Evolutionary conservation across 2,797 vertebrate species (phyloP).

Genomic region (Podargus strigoides): DNA sequence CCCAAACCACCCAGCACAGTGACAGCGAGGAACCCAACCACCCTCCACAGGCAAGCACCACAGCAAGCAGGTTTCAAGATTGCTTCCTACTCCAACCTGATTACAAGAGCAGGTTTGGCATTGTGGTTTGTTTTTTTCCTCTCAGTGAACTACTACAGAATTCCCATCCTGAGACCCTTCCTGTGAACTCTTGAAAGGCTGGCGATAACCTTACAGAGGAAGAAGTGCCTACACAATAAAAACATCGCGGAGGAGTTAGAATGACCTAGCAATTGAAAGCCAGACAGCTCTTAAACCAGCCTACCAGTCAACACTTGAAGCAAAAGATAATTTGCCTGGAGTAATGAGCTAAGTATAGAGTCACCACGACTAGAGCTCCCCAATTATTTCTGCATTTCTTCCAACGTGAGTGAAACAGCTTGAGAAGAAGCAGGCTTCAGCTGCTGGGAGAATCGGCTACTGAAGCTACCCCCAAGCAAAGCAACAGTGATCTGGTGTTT

Average conservation of each 20-base stretch:
- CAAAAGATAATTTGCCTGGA: not conserved
- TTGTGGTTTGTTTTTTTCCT: not conserved
- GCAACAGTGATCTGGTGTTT: not conserved
- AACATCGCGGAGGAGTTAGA: not conserved
- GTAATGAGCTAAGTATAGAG: conserved; percentile 2
- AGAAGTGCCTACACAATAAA: not conserved
- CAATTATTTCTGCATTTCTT: not conserved
- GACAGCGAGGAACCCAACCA: not conserved
- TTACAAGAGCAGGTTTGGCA: not conserved
- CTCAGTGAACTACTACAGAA: not conserved
- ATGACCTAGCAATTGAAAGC: not conserved
- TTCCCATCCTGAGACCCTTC: not conserved
- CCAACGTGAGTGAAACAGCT: not conserved
- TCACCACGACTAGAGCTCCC: not conserved
- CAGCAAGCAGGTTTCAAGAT: not conserved
- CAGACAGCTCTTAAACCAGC: not conserved
- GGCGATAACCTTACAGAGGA: no score
- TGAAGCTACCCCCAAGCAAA: not conserved
- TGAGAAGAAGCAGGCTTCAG: not conserved
- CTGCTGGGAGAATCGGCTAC: not conserved
- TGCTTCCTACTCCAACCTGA: not conserved
- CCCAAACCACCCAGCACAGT: not conserved
- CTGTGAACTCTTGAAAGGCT: no score
- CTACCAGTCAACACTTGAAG: not conserved
- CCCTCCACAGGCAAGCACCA: not conserved